These are phyloP conservation scores for Bombus fervidus DNA, from an alignment of 1,140 invertebrate species.

Conservation along the genomic window DNA sequence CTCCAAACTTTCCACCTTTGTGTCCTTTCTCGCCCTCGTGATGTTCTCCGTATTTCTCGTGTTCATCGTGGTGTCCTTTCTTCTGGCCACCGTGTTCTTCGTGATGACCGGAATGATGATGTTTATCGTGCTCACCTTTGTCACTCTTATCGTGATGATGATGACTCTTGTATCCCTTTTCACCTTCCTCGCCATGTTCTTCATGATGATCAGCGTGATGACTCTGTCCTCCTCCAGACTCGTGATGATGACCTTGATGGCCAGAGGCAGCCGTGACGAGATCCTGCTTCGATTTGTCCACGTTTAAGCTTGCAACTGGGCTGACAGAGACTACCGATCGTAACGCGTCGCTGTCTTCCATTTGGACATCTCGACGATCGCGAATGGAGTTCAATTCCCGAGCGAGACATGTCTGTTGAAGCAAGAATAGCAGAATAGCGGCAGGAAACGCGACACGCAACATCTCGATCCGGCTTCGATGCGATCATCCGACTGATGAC, in stretches of 20 bases:
- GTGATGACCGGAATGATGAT: slow-evolving; percentile 83
- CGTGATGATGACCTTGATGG: slow-evolving; percentile 83
- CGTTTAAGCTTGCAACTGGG: neutral
- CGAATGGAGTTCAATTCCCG: neutral
- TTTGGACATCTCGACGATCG: slow-evolving; percentile 1
- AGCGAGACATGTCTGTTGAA: slow-evolving; percentile 37
- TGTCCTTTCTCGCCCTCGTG: slow-evolving; percentile 89
- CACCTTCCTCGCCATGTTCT: slow-evolving; percentile 82
- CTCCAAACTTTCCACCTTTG: slow-evolving; percentile 88
- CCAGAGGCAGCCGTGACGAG: slow-evolving; percentile 57
- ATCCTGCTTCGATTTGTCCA: slow-evolving; percentile 2
- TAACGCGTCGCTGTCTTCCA: neutral
- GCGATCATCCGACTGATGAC: slow-evolving; percentile 57
- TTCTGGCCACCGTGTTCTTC: slow-evolving; percentile 89
- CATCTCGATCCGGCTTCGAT: slow-evolving; percentile 49
- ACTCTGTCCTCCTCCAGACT: slow-evolving; percentile 86
- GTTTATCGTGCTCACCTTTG: slow-evolving; percentile 86
- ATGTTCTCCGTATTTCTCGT: slow-evolving; percentile 86
- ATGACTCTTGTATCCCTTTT: slow-evolving; percentile 86
- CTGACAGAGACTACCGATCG: neutral
- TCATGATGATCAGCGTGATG: slow-evolving; percentile 86
- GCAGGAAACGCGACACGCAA: slow-evolving; percentile 13
- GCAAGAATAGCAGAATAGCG: slow-evolving; percentile 15
- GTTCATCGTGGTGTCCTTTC: slow-evolving; percentile 89
- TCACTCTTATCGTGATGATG: slow-evolving; percentile 86